phyloP scores from a whole-genome alignment of 2,113 vertebrate species.

The Gymnarchus niloticus region DNA sequence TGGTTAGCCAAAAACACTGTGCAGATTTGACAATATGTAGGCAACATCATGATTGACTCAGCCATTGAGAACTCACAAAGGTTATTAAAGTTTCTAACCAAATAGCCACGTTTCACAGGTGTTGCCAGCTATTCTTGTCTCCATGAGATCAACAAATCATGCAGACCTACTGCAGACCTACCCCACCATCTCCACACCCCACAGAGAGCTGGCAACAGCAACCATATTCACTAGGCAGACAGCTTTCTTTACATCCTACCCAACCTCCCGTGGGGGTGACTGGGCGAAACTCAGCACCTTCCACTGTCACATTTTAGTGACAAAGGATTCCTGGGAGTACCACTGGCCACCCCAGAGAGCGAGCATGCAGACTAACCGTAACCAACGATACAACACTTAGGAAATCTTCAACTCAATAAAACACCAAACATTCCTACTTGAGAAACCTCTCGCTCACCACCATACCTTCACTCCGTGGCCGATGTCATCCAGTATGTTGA shows the following conservation, averaged over 20 bases:
- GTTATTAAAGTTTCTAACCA: no score
- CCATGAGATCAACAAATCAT: neutral
- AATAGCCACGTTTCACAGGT: neutral
- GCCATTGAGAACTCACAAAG: neutral
- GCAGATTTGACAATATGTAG: neutral
- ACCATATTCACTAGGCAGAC: no score
- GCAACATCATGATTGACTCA: neutral
- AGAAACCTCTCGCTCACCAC: neutral
- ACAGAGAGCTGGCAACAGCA: neutral
- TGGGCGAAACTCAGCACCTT: neutral
- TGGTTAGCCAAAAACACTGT: neutral
- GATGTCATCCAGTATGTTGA: constrained; percentile 95
- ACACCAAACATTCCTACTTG: neutral
- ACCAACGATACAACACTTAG: neutral
- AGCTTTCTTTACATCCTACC: neutral
- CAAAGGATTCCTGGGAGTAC: neutral
- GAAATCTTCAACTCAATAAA: constrained; percentile 17
- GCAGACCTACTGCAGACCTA: neutral
- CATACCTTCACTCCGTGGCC: constrained; percentile 97
- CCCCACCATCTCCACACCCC: neutral
- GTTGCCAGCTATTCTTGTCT: neutral
- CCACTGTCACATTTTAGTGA: neutral
- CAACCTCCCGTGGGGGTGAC: neutral
- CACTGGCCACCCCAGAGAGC: neutral
- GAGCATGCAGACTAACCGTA: neutral